Evolutionary conservation across 2,888 invertebrate genomes (phyloP).

Genomic region (Quadroppia sp.): DNA sequence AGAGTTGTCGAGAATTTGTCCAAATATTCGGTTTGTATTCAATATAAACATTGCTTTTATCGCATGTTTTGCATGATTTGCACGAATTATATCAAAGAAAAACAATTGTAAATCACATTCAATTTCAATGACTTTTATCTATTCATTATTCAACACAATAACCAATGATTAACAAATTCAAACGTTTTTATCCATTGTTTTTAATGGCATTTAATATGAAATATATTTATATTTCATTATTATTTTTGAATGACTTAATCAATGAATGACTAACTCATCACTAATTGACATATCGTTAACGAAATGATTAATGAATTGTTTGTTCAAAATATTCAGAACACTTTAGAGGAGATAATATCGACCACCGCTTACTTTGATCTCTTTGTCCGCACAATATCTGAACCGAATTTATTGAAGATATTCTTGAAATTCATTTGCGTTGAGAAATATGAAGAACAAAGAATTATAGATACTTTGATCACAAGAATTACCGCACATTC

Average conservation of each 20-base stretch:
- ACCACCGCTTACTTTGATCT: constrained; percentile 90
- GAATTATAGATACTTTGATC: constrained; percentile 75
- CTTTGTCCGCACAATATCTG: constrained; percentile 77
- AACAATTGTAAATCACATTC: not conserved
- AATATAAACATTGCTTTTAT: constrained; percentile 11
- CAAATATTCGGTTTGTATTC: constrained; percentile 48
- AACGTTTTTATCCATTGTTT: not conserved
- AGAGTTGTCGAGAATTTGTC: constrained; percentile 46
- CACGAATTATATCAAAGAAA: not conserved
- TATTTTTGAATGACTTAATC: too few relatives aligned
- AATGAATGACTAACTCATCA: not conserved
- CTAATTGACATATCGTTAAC: too few relatives aligned
- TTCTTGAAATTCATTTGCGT: constrained; percentile 73
- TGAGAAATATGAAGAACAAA: constrained; percentile 76
- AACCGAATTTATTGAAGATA: constrained; percentile 73
- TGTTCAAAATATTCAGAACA: constrained; percentile 63
- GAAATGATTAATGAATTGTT: not conserved
- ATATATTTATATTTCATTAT: not conserved
- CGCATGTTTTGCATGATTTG: constrained; percentile 37
- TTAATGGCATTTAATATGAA: not conserved
- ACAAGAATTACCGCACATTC: constrained; percentile 70
- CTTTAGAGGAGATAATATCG: constrained; percentile 79
- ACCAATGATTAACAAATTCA: not conserved
- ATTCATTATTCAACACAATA: not conserved
- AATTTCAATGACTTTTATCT: not conserved